phyloP scores from a whole-genome alignment of 2,113 vertebrate species.

The Centropristis striata region DNA sequence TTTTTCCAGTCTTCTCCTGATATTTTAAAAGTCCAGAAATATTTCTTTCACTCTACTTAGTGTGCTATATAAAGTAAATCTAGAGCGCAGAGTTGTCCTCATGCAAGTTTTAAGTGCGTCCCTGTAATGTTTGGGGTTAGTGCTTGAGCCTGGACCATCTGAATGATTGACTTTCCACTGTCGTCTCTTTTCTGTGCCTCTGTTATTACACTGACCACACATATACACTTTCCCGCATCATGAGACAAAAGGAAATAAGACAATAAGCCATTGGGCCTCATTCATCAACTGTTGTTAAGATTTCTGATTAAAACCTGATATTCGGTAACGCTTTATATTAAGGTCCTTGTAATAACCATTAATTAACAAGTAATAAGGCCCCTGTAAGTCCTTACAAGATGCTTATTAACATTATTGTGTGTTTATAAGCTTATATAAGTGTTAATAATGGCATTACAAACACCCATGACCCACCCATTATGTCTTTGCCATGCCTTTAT shows the following conservation, averaged over 20 bases:
- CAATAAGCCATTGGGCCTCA: not conserved
- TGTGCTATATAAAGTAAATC: conserved; percentile 44
- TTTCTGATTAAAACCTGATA: too few relatives aligned
- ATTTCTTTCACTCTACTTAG: conserved; percentile 11
- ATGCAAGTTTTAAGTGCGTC: conserved; percentile 20
- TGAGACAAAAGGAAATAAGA: conserved; percentile 33
- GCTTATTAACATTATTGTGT: too few relatives aligned
- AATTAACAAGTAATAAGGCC: too few relatives aligned
- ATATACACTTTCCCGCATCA: conserved; percentile 3
- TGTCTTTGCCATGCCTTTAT: too few relatives aligned
- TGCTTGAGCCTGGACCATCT: conserved; percentile 21
- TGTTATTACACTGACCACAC: conserved; percentile 15
- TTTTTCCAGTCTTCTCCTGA: not conserved
- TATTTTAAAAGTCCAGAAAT: conserved; percentile 8
- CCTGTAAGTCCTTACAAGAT: too few relatives aligned
- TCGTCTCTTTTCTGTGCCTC: conserved; percentile 20
- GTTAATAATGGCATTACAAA: too few relatives aligned
- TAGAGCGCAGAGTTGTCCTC: conserved; percentile 11
- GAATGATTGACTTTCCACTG: conserved; percentile 18
- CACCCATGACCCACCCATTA: too few relatives aligned
- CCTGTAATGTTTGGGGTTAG: conserved; percentile 24
- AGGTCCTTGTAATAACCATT: too few relatives aligned
- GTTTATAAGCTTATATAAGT: too few relatives aligned
- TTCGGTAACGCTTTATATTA: too few relatives aligned
- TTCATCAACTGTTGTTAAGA: too few relatives aligned